These are phyloP conservation scores for Alaudala cheleensis DNA, from an alignment of 2,113 vertebrate species.

Conservation along the genomic window DNA sequence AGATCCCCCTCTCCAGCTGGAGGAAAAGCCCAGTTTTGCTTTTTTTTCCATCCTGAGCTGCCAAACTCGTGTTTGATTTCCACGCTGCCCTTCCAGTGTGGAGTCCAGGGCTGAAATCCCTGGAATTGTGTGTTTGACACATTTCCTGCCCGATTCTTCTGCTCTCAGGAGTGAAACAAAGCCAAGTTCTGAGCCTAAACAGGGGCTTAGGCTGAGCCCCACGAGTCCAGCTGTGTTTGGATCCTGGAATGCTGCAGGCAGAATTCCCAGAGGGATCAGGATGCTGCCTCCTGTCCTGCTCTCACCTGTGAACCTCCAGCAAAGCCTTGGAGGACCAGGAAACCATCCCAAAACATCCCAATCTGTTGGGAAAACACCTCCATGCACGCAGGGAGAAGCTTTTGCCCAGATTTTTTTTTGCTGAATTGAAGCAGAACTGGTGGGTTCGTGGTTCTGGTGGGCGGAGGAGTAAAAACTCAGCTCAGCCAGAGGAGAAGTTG, in stretches of 20 bases:
- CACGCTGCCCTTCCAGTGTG: rapidly evolving
- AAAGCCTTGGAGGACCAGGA: not conserved
- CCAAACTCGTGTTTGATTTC: not conserved
- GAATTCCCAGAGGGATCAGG: not conserved
- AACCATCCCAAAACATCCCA: not conserved
- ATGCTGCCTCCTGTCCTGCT: not conserved
- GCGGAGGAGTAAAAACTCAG: not conserved
- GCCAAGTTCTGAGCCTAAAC: not conserved
- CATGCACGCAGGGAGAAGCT: not conserved
- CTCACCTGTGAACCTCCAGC: not conserved
- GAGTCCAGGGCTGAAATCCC: not conserved
- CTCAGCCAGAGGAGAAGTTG: not conserved
- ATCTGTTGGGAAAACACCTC: not conserved
- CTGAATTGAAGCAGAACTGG: conserved; percentile 7
- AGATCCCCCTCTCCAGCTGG: not conserved
- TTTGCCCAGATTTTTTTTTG: not conserved
- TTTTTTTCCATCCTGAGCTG: not conserved
- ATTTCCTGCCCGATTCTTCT: not conserved
- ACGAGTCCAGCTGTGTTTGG: not conserved
- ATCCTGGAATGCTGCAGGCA: not conserved
- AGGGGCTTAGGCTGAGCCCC: not conserved
- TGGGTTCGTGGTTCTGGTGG: not conserved
- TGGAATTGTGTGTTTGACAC: rapidly evolving
- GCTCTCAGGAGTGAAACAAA: not conserved
- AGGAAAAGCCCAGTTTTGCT: not conserved